Percentiles rank a stretch among this genome's conserved stretches.
Evolutionary conservation across 2,888 invertebrate species (phyloP).

Genomic region (Synanthedon myopaeformis): DNA sequence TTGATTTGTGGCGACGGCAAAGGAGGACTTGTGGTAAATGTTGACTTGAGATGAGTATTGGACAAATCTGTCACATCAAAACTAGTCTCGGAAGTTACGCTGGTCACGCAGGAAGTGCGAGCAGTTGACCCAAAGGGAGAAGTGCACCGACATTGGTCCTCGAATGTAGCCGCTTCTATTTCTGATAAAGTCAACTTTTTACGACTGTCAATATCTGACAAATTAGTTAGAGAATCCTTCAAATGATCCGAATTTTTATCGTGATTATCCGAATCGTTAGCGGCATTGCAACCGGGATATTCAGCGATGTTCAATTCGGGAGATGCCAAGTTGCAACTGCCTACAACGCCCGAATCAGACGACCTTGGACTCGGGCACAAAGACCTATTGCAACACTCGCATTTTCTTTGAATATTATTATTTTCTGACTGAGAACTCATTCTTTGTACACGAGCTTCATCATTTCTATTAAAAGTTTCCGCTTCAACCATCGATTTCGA

Average conservation of each 20-base stretch:
- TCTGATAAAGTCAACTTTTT: conserved; percentile 66
- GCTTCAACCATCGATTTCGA: conserved; percentile 58
- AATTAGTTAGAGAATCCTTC: conserved; percentile 33
- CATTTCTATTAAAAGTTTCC: conserved; percentile 38
- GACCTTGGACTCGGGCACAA: conserved; percentile 78
- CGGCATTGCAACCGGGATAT: conserved; percentile 29
- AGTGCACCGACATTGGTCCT: conserved; percentile 78
- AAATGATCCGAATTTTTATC: conserved; percentile 36
- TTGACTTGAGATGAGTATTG: conserved; percentile 62
- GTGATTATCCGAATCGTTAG: conserved; percentile 47
- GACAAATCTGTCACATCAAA: conserved; percentile 67
- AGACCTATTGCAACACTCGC: conserved; percentile 73
- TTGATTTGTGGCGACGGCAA: conserved; percentile 59
- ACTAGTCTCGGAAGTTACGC: conserved; percentile 69
- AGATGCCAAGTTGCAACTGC: conserved; percentile 81
- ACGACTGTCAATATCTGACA: conserved; percentile 34
- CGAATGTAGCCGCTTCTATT: conserved; percentile 72
- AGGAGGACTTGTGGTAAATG: conserved; percentile 53
- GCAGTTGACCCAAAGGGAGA: conserved; percentile 81
- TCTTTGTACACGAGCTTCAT: conserved; percentile 37
- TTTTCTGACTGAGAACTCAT: conserved; percentile 62
- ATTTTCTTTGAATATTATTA: conserved; percentile 43
- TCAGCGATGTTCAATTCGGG: conserved; percentile 73
- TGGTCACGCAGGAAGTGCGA: conserved; percentile 73
- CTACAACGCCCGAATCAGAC: conserved; percentile 88